These are phyloP conservation scores for Hemiprocne comata DNA, from an alignment of 2,113 vertebrate genomes.

Conservation along the genomic window DNA sequence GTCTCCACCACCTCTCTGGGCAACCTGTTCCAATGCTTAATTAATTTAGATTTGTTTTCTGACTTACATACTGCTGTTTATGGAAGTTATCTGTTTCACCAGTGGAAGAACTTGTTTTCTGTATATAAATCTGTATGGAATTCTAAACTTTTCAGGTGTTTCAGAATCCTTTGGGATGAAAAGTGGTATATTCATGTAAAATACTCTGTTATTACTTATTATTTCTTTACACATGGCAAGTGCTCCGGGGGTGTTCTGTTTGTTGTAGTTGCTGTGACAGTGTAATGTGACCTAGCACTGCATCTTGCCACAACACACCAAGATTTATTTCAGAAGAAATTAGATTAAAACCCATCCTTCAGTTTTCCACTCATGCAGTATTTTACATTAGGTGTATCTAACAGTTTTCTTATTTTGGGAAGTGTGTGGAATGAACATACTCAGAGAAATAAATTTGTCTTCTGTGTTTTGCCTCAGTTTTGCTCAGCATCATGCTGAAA, in stretches of 20 bases:
- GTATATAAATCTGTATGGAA: neutral
- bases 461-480: neutral
- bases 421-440: neutral
- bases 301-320: neutral
- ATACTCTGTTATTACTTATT: neutral
- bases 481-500: neutral
- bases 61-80: neutral
- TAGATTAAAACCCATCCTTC: neutral
- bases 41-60: neutral
- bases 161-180: neutral
- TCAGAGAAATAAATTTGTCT: neutral
- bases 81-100: neutral
- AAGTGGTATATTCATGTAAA: slow-evolving; percentile 15
- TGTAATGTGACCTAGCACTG: neutral
- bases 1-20: no score
- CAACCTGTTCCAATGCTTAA: neutral
- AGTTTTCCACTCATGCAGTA: neutral
- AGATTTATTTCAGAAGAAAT: slow-evolving; percentile 15
- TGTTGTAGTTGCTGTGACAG: neutral
- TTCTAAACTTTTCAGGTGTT: neutral
- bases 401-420: neutral
- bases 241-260: neutral
- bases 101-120: neutral
- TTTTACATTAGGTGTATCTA: neutral
- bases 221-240: neutral